phyloP scores from a whole-genome alignment of 2,888 invertebrate species.

The Keiferia lycopersicella region DNA sequence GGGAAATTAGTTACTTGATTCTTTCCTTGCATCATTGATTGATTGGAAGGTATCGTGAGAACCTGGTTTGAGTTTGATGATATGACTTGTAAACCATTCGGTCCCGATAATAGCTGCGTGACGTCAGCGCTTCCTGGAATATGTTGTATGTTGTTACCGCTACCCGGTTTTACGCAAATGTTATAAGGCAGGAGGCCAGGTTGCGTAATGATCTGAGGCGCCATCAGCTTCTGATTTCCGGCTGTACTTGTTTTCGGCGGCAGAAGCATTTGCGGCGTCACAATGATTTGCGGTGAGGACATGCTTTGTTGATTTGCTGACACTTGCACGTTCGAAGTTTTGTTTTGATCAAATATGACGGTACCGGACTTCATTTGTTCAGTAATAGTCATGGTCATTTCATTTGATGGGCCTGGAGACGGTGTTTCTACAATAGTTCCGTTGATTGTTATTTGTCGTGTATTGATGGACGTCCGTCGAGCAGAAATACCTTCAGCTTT shows the following conservation, averaged over 20 bases:
- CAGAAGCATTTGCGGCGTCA: constrained; percentile 75
- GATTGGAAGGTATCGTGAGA: constrained; percentile 71
- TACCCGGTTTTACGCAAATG: constrained; percentile 75
- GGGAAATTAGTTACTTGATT: constrained; percentile 72
- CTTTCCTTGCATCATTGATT: constrained; percentile 71
- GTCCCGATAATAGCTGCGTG: constrained; percentile 69
- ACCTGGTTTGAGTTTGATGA: constrained; percentile 79
- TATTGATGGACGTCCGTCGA: constrained; percentile 75
- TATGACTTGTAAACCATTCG: constrained; percentile 76
- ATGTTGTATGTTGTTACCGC: constrained; percentile 69
- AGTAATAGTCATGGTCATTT: constrained; percentile 77
- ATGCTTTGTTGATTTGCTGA: constrained; percentile 71
- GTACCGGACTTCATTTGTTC: constrained; percentile 77
- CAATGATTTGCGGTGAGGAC: constrained; percentile 76
- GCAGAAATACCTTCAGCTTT: constrained; percentile 77
- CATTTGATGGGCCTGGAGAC: constrained; percentile 75
- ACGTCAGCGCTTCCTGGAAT: constrained; percentile 70
- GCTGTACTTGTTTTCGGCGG: constrained; percentile 72
- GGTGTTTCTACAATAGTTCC: constrained; percentile 79
- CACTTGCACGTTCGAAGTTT: constrained; percentile 73
- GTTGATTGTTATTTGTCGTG: constrained; percentile 77
- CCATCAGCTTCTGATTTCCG: constrained; percentile 66
- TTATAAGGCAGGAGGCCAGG: constrained; percentile 72
- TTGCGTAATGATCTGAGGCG: constrained; percentile 73
- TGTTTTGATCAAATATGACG: constrained; percentile 74